Evolutionary conservation across 2,888 invertebrate species (phyloP).

Genomic region (Beris morrisii): DNA sequence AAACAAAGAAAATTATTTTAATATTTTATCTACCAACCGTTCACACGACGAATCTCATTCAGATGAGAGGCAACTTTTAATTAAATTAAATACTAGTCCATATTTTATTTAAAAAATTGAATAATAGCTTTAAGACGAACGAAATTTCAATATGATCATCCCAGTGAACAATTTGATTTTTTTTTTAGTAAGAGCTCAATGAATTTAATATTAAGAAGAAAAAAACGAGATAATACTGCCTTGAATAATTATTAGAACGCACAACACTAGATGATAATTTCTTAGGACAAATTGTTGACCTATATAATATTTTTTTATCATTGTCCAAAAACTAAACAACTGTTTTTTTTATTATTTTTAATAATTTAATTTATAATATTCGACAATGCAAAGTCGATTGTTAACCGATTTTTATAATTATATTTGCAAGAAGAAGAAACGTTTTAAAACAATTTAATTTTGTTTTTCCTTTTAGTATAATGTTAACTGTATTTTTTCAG

Average conservation of each 20-base stretch:
- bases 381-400: slow-evolving; percentile 20
- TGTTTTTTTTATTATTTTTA: slow-evolving; percentile 19
- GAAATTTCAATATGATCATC: too few relatives aligned
- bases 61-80: slow-evolving; percentile 21
- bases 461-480: too few relatives aligned
- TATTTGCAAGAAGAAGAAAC: slow-evolving; percentile 23
- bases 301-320: slow-evolving; percentile 13
- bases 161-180: too few relatives aligned
- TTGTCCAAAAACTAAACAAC: slow-evolving; percentile 11
- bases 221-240: slow-evolving; percentile 21
- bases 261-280: slow-evolving; percentile 17
- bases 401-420: slow-evolving; percentile 30
- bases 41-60: slow-evolving; percentile 22
- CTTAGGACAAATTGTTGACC: not conserved
- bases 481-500: too few relatives aligned
- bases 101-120: slow-evolving; percentile 22
- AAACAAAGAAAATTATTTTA: slow-evolving; percentile 6
- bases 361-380: slow-evolving; percentile 25
- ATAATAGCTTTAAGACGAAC: slow-evolving; percentile 15
- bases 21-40: slow-evolving; percentile 13
- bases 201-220: slow-evolving; percentile 25
- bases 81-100: slow-evolving; percentile 23
- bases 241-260: slow-evolving; percentile 20
- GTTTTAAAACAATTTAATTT: not conserved
- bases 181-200: not conserved